Evolutionary conservation across 2,113 vertebrate species (phyloP).

Genomic region (Polyodon spathula): DNA sequence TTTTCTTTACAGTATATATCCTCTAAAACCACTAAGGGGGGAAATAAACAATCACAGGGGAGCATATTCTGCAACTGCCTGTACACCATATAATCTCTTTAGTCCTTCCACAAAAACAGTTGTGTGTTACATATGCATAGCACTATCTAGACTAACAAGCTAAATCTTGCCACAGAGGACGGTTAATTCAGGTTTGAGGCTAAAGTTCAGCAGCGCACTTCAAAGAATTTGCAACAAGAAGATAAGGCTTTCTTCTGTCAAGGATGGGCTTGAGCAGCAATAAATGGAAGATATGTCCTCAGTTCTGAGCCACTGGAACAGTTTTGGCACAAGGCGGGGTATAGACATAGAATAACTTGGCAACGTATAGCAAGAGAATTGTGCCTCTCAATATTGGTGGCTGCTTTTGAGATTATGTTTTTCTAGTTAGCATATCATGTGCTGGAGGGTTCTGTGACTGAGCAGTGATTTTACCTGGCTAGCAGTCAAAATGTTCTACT

Average conservation of each 20-base stretch:
- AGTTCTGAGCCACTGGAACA: not conserved
- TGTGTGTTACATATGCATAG: conserved; percentile 30
- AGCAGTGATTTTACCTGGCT: no score
- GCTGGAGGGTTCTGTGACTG: no score
- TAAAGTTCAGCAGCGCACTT: conserved; percentile 26
- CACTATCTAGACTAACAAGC: conserved; percentile 9
- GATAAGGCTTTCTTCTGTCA: not conserved
- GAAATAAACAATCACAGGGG: conserved; percentile 16
- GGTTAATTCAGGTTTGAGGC: conserved; percentile 22
- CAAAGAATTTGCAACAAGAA: conserved; percentile 12
- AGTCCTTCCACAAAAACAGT: conserved; percentile 20
- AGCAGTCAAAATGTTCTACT: no score
- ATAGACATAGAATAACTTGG: not conserved
- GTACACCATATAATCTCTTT: conserved; percentile 18
- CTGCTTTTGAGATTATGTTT: no score
- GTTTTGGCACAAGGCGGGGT: not conserved
- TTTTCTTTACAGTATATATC: conserved; percentile 30
- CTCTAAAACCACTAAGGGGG: conserved; percentile 23
- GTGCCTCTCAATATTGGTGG: no score
- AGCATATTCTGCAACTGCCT: conserved; percentile 20
- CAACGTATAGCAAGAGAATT: not conserved
- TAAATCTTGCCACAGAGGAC: conserved; percentile 10
- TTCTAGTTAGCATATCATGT: no score
- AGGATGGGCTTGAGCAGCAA: not conserved
- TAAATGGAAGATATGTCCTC: not conserved